A percentile compares a stretch with the other conserved stretches of the same genome.
phyloP scores from a whole-genome alignment of 2,797 vertebrate genomes.

The Enteromius unitaeniatus region DNA sequence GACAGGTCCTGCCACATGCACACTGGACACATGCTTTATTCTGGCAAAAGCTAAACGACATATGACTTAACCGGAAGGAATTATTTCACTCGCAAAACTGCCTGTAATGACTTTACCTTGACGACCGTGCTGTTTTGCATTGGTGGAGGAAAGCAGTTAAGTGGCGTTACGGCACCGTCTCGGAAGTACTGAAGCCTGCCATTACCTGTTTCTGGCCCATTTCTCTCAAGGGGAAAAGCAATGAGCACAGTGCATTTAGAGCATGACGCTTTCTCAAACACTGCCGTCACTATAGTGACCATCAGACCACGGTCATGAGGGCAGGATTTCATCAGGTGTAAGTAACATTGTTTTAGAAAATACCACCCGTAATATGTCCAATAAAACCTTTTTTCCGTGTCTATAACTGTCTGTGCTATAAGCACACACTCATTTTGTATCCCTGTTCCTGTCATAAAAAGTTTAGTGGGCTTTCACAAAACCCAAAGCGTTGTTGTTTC shows the following conservation, averaged over 20 bases:
- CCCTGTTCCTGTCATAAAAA: slow-evolving; percentile 26
- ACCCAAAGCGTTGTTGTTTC: background rate
- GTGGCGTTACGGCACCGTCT: slow-evolving; percentile 21
- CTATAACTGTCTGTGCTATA: slow-evolving; percentile 57
- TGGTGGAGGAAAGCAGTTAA: background rate
- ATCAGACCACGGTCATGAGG: slow-evolving; percentile 53
- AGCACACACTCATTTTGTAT: slow-evolving; percentile 42
- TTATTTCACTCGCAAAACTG: slow-evolving; percentile 1
- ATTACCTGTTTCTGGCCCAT: slow-evolving; percentile 55
- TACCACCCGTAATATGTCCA: background rate
- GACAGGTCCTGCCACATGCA: background rate
- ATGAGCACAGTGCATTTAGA: slow-evolving; percentile 19
- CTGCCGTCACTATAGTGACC: slow-evolving; percentile 61
- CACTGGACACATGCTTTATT: slow-evolving; percentile 17
- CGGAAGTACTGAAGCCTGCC: slow-evolving; percentile 31
- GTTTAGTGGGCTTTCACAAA: background rate
- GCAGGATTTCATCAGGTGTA: slow-evolving; percentile 62
- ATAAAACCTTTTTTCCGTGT: background rate
- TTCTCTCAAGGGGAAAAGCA: slow-evolving; percentile 40
- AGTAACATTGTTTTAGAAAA: slow-evolving; percentile 32
- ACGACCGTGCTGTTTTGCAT: slow-evolving; percentile 43
- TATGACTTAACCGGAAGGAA: slow-evolving; percentile 18
- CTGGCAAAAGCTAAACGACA: background rate
- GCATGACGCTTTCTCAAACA: slow-evolving; percentile 50
- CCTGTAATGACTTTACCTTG: slow-evolving; percentile 44